Conservation (phyloP, 2,113 vertebrate species). For the Lethenteron reissneri region DNA sequence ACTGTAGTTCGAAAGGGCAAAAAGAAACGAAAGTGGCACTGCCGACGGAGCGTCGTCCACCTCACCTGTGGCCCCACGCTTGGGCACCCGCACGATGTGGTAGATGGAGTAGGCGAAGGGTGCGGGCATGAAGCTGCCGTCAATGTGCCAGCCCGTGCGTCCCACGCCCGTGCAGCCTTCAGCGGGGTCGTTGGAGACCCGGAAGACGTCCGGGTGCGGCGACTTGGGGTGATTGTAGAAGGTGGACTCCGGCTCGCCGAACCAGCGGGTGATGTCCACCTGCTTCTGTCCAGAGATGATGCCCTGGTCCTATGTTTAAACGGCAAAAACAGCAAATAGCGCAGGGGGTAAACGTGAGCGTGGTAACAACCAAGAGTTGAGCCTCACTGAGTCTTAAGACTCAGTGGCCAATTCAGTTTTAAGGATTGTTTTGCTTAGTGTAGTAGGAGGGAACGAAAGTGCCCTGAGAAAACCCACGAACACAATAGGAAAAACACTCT, state of each 20-base stretch:
- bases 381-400: too few species aligned
- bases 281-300: background rate
- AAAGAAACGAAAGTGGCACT: too few species aligned
- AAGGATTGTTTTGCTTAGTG: too few species aligned
- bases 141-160: conserved; percentile 3
- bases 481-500: too few species aligned
- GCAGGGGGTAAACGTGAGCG: too few species aligned
- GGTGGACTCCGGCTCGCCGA: background rate
- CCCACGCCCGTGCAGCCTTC: conserved; percentile 4
- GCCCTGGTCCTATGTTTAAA: background rate
- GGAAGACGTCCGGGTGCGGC: background rate
- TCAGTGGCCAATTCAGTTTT: too few species aligned
- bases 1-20: too few species aligned
- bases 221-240: conserved; percentile 5
- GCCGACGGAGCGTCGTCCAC: too few species aligned
- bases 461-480: too few species aligned
- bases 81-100: background rate
- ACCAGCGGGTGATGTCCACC: conserved; percentile 3
- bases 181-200: conserved; percentile 2
- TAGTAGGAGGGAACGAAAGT: too few species aligned
- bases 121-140: conserved; percentile 1
- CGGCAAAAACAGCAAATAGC: too few species aligned
- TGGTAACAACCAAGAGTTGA: too few species aligned
- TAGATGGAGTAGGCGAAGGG: background rate
- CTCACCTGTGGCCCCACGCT: background rate